A percentile compares a stretch with the other conserved stretches of the same genome.
phyloP scores from a whole-genome alignment of 2,113 vertebrate genomes.

The Dipodomys stephensi region DNA sequence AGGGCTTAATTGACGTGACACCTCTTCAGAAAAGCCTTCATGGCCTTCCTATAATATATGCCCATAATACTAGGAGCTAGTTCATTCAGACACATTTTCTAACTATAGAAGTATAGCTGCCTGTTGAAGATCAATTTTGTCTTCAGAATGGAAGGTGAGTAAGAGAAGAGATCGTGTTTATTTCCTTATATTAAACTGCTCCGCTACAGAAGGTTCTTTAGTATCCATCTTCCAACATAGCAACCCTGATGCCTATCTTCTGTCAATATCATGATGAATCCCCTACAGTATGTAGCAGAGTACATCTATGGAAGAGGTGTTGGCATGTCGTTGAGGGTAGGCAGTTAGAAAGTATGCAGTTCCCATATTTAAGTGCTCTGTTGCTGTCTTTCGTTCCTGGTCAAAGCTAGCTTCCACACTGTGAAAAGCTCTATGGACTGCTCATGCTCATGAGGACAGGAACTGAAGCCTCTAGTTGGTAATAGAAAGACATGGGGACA shows the following conservation, averaged over 20 bases:
- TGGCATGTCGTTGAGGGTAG: neutral
- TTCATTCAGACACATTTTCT: neutral
- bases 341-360: neutral
- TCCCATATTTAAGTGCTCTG: neutral
- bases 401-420: neutral
- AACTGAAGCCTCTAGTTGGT: neutral
- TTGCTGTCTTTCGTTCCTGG: neutral
- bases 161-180: neutral
- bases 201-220: neutral
- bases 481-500: neutral
- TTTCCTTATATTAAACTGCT: neutral
- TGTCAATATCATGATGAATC: rapidly evolving
- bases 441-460: neutral
- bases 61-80: neutral
- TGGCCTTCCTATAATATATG: neutral
- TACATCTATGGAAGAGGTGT: neutral
- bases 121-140: neutral
- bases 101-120: neutral
- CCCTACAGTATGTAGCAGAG: neutral
- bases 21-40: neutral
- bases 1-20: neutral
- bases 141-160: neutral
- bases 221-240: neutral
- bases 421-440: neutral
- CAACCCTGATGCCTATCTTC: neutral